Percentiles rank a stretch among this genome's conserved stretches.
These are phyloP conservation scores for Globicephala melas DNA, from an alignment of 2,113 vertebrate genomes.

Conservation along the genomic window DNA sequence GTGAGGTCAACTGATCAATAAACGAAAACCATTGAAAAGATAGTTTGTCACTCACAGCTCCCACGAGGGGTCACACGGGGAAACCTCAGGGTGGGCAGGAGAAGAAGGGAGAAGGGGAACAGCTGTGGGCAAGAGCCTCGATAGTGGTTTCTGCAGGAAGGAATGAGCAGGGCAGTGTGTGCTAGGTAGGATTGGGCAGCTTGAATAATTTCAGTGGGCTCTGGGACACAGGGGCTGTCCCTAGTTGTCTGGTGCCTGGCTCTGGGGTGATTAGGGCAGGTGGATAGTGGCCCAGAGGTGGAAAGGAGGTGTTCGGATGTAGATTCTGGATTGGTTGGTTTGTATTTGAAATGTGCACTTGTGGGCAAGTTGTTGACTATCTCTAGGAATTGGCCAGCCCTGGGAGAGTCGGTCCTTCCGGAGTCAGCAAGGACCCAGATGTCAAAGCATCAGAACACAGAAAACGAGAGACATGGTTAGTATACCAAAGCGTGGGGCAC, in stretches of 20 bases:
- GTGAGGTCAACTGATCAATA: background rate
- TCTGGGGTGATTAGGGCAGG: no score
- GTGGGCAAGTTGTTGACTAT: background rate
- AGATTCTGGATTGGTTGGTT: background rate
- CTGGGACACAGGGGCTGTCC: background rate
- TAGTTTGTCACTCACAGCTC: background rate
- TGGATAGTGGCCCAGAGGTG: background rate
- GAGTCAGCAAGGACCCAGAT: background rate
- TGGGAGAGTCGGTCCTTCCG: background rate
- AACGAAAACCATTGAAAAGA: background rate
- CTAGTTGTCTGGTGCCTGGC: background rate
- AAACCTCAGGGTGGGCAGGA: background rate
- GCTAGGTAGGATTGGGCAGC: background rate
- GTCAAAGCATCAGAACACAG: background rate
- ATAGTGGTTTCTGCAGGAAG: background rate
- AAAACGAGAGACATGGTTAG: background rate
- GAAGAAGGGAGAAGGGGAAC: background rate
- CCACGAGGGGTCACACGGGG: background rate
- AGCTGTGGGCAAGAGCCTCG: no score
- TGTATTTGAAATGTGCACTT: background rate
- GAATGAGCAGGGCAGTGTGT: background rate
- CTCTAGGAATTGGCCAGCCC: background rate
- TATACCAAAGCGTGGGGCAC: fast-evolving
- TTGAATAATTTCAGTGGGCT: no score
- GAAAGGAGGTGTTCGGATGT: background rate